phyloP scores from a whole-genome alignment of 1,140 invertebrate species.

The Drosophila tristis region DNA sequence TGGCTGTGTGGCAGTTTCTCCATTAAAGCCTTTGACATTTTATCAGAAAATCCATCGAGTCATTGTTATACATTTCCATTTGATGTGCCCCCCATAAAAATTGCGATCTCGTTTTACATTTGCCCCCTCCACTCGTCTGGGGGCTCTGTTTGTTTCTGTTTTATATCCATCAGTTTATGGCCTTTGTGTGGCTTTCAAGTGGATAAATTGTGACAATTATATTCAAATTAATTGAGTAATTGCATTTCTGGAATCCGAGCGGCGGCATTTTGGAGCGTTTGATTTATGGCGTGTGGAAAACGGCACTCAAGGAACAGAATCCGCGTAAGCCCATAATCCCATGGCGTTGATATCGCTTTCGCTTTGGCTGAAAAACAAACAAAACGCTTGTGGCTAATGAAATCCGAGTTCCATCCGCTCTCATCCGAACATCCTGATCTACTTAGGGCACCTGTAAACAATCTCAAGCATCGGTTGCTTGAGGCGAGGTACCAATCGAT shows the following conservation, averaged over 20 bases:
- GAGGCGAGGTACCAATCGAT: too few relatives aligned
- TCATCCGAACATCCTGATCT: slow-evolving; percentile 14
- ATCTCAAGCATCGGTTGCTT: slow-evolving; percentile 1
- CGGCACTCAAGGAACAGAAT: slow-evolving; percentile 40
- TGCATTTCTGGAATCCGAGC: slow-evolving; percentile 62
- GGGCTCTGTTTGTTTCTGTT: slow-evolving; percentile 56
- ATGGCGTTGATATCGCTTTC: slow-evolving; percentile 28
- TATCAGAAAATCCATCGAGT: slow-evolving; percentile 67
- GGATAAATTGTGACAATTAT: slow-evolving; percentile 81
- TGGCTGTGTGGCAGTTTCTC: slow-evolving; percentile 24
- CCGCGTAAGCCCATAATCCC: slow-evolving; percentile 45
- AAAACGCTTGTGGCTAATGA: slow-evolving; percentile 19
- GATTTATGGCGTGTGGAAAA: slow-evolving; percentile 76
- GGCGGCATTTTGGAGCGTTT: slow-evolving; percentile 59
- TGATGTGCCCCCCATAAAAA: slow-evolving; percentile 72
- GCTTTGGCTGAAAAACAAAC: slow-evolving; percentile 22
- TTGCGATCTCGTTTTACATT: slow-evolving; percentile 67
- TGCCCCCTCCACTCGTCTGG: slow-evolving; percentile 3
- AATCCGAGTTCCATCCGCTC: slow-evolving; percentile 28
- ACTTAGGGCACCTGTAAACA: slow-evolving; percentile 33
- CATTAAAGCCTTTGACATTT: slow-evolving; percentile 78
- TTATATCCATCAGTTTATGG: slow-evolving; percentile 55
- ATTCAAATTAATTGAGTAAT: slow-evolving; percentile 83
- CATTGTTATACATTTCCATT: slow-evolving; percentile 62
- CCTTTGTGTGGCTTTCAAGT: slow-evolving; percentile 67